Percentiles rank a stretch among this genome's conserved stretches.
phyloP scores from a whole-genome alignment of 2,797 vertebrate species.

The Saxicola maurus region DNA sequence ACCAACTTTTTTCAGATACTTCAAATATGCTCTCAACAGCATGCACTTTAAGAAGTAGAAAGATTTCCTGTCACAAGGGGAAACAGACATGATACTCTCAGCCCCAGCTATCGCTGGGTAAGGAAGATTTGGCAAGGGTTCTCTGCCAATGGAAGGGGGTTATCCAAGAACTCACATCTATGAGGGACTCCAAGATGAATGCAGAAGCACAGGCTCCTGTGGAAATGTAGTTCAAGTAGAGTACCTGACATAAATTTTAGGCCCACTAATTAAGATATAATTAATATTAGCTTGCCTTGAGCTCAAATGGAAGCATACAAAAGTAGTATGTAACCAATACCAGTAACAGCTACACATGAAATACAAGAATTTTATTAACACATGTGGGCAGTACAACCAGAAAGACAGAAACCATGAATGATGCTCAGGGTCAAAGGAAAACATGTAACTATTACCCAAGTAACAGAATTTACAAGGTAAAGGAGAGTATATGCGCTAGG shows the following conservation, averaged over 20 bases:
- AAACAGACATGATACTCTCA: background rate
- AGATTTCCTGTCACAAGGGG: background rate
- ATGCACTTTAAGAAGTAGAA: background rate
- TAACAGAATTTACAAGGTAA: background rate
- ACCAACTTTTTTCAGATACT: background rate
- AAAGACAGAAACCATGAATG: background rate
- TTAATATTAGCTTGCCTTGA: background rate
- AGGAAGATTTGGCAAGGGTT: background rate
- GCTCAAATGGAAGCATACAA: background rate
- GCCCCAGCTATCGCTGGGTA: accelerated
- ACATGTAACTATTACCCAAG: background rate
- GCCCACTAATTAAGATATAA: background rate
- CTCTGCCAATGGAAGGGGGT: background rate
- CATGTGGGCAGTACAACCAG: background rate
- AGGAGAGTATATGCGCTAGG: background rate
- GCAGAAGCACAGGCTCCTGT: background rate
- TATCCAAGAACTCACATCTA: background rate
- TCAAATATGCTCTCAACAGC: background rate
- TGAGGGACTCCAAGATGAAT: background rate
- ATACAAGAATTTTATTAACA: background rate
- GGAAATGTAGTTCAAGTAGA: background rate
- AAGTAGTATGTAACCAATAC: accelerated
- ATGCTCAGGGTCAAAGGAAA: background rate
- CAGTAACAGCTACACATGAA: background rate
- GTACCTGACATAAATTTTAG: background rate